phyloP scores from a whole-genome alignment of 2,888 invertebrate genomes.

The Ennomos fuscantarius region DNA sequence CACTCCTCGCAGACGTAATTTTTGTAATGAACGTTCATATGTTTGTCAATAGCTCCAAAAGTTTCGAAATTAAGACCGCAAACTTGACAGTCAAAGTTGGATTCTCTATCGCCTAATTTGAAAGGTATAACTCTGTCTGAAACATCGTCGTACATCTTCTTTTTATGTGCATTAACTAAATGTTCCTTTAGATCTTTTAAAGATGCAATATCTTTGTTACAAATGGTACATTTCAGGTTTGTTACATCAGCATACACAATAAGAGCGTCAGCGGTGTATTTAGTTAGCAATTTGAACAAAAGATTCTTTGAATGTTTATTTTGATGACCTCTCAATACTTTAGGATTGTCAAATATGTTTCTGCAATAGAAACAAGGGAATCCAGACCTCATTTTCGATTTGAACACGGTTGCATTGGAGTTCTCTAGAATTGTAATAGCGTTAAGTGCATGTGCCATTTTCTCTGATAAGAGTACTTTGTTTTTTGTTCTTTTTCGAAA shows the following conservation, averaged over 20 bases:
- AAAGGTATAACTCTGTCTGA: constrained; percentile 70
- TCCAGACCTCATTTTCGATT: constrained; percentile 61
- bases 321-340: constrained; percentile 55
- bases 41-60: constrained; percentile 69
- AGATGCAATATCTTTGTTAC: constrained; percentile 47
- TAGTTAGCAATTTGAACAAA: constrained; percentile 48
- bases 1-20: constrained; percentile 75
- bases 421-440: constrained; percentile 55
- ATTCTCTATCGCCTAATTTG: constrained; percentile 55
- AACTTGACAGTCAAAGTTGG: constrained; percentile 58
- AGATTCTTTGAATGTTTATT: constrained; percentile 48
- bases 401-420: constrained; percentile 68
- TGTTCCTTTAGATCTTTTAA: constrained; percentile 64
- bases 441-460: constrained; percentile 62
- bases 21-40: constrained; percentile 74
- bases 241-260: constrained; percentile 71
- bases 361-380: constrained; percentile 74
- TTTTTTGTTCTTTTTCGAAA: constrained; percentile 24
- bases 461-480: constrained; percentile 54
- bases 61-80: constrained; percentile 70
- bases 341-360: constrained; percentile 56
- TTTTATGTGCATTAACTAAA: constrained; percentile 59
- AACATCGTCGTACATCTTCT: constrained; percentile 56
- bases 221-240: constrained; percentile 62
- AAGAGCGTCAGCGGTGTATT: constrained; percentile 62